Evolutionary conservation across 1,140 invertebrate species (phyloP), one percentile per base, ranked within the genome.

Genomic region (Zophobas atratus): DNA sequence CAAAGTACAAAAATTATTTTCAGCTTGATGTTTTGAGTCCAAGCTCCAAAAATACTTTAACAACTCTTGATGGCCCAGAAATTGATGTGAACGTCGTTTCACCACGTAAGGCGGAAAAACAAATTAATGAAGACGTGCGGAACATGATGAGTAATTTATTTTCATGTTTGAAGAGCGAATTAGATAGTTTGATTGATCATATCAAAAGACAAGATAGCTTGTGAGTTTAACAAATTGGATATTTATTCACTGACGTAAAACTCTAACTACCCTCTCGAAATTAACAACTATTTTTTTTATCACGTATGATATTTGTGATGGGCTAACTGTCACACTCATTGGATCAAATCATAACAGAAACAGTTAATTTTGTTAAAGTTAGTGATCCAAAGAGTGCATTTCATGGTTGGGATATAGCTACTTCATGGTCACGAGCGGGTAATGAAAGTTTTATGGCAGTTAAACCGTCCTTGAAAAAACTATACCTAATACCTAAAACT

Each of bases 61-160:
- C 89, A 34, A 90, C 90, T 0, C 81, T 90, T 51, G 84, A 84
- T 84, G 85, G 82, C 82, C 83, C 81, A 20, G 86, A 81, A 82
- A 81, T 77, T 73, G 83, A 81, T 82, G 81, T 53, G 77, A 84
- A 83, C 81, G 80, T 84, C 41, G 79, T 84, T 46, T 88, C 89
- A 3, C 90, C 90, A 76, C 91, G 91, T 84, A 91, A 90, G 85
- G 89, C 92, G 39, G 92, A 92, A 84, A 90, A 91, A 82, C 90
- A 93, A 85, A 90, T 94, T 43, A 93, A 94, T 82, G 93, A 93
- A 86, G 94, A 96, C 87, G 92, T 95, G 57, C 87, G 94, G 43
- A 92, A 92, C 76, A 93, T 97, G 88, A 97, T 98, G 95, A 91
- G 89, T 70, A 94, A 92, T 77, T 90, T 98, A 82, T 98, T 98